These are phyloP conservation scores for Eptatretus burgeri DNA, from an alignment of 2,113 vertebrate genomes.

Conservation along the genomic window DNA sequence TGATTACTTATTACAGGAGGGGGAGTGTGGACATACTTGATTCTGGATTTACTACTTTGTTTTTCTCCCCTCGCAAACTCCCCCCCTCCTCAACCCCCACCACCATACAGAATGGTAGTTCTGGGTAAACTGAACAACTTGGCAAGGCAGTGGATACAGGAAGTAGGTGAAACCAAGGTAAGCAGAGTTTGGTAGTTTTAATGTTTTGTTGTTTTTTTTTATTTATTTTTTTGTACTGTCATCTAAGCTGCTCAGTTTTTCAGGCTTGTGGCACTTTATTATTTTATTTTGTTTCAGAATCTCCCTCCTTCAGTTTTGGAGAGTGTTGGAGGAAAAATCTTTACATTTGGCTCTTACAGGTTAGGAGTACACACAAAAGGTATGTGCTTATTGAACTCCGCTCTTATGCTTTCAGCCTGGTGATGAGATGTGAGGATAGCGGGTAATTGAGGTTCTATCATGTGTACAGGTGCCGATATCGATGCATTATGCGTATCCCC, in stretches of 20 bases:
- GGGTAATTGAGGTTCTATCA: conserved; percentile 8
- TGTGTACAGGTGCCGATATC: conserved; percentile 44
- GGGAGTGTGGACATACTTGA: too few relatives aligned
- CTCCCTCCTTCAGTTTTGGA: conserved; percentile 42
- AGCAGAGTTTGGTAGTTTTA: background rate
- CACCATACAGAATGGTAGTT: conserved; percentile 38
- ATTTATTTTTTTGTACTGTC: background rate
- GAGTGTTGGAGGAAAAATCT: conserved; percentile 53
- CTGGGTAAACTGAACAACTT: conserved; percentile 64
- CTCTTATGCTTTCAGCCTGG: conserved; percentile 1
- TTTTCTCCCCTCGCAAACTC: too few relatives aligned
- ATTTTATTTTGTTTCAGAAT: conserved; percentile 23
- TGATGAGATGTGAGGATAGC: background rate
- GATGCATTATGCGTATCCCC: conserved; percentile 55
- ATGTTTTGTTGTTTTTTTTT: conserved; percentile 9
- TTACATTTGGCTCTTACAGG: conserved; percentile 59
- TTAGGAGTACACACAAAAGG: conserved; percentile 61
- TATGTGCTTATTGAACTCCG: conserved; percentile 13
- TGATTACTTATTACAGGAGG: too few relatives aligned
- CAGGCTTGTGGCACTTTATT: conserved; percentile 4
- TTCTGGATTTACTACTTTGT: too few relatives aligned
- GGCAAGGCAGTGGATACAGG: conserved; percentile 74
- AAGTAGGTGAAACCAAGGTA: conserved; percentile 57
- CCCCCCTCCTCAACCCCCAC: too few relatives aligned
- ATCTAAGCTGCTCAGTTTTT: background rate